A percentile compares a stretch with the other conserved stretches of the same genome.
These are phyloP conservation scores for Drosophila ezoana DNA, from an alignment of 2,888 invertebrate species.

Conservation along the genomic window DNA sequence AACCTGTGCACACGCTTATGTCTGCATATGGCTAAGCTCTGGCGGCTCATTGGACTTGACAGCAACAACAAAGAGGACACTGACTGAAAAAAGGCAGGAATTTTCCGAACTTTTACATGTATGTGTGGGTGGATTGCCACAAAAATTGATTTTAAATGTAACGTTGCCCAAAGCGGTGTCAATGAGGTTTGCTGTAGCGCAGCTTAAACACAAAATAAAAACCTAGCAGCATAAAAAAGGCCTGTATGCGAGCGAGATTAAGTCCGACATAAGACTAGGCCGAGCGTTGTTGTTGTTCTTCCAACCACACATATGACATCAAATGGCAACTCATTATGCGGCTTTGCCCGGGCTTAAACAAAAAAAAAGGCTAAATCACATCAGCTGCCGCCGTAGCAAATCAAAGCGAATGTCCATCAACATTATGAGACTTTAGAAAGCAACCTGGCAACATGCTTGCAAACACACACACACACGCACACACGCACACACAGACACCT, in stretches of 20 bases:
- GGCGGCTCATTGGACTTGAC: constrained; percentile 42
- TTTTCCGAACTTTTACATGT: constrained; percentile 15
- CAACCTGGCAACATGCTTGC: constrained; percentile 38
- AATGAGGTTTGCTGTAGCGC: constrained; percentile 52
- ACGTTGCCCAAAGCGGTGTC: constrained; percentile 61
- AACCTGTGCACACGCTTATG: constrained; percentile 51
- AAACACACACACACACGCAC: constrained; percentile 35
- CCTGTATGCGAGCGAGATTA: constrained; percentile 41
- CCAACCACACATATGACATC: constrained; percentile 66
- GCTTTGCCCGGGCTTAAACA: constrained; percentile 53
- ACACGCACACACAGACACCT: not conserved
- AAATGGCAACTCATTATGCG: constrained; percentile 75
- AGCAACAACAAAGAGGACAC: constrained; percentile 29
- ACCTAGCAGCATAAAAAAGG: constrained; percentile 18
- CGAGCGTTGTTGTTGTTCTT: constrained; percentile 39
- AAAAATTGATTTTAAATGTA: constrained; percentile 76
- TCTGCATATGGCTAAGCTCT: constrained; percentile 48
- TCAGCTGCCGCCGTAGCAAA: constrained; percentile 51
- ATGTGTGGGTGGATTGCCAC: constrained; percentile 25
- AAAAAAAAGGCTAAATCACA: constrained; percentile 45
- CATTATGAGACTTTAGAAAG: constrained; percentile 72
- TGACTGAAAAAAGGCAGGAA: constrained; percentile 10
- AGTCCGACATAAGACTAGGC: constrained; percentile 43
- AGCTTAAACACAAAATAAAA: constrained; percentile 43
- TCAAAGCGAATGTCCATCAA: constrained; percentile 80